Evolutionary conservation across 2,797 vertebrate species (phyloP).

Genomic region (Dromococcyx pavoninus): DNA sequence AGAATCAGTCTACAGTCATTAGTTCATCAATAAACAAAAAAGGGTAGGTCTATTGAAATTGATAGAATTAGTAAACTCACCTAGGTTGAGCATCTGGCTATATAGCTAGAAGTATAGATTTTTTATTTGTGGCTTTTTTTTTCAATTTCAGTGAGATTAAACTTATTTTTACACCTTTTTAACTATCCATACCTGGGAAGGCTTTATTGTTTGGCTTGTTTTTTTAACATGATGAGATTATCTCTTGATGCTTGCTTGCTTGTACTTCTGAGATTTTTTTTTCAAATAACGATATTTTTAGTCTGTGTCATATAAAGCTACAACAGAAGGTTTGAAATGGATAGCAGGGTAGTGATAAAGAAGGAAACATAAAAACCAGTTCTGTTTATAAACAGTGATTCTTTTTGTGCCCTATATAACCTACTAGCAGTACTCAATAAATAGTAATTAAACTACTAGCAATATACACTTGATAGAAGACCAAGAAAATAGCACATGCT

Average conservation of each 20-base stretch:
- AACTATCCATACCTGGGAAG: neutral
- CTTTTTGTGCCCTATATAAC: neutral
- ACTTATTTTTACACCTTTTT: neutral
- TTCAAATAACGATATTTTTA: neutral
- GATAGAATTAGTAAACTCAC: neutral
- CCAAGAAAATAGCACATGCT: neutral
- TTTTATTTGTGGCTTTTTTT: neutral
- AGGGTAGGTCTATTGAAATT: neutral
- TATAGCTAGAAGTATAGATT: neutral
- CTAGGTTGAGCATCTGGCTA: neutral
- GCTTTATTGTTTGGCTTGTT: fast-evolving
- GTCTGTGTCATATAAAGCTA: neutral
- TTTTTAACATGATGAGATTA: neutral
- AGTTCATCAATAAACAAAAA: neutral
- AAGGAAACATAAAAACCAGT: neutral
- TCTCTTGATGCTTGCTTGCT: neutral
- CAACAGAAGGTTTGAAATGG: neutral
- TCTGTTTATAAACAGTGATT: neutral
- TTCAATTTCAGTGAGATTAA: neutral
- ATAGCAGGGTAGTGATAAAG: neutral
- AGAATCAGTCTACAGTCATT: neutral
- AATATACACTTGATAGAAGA: neutral
- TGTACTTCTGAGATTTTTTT: neutral
- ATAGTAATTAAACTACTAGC: neutral
- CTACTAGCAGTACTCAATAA: neutral